Base-by-base conservation (phyloP, 2,113 vertebrate genomes). In the Butorides virescens region DNA sequence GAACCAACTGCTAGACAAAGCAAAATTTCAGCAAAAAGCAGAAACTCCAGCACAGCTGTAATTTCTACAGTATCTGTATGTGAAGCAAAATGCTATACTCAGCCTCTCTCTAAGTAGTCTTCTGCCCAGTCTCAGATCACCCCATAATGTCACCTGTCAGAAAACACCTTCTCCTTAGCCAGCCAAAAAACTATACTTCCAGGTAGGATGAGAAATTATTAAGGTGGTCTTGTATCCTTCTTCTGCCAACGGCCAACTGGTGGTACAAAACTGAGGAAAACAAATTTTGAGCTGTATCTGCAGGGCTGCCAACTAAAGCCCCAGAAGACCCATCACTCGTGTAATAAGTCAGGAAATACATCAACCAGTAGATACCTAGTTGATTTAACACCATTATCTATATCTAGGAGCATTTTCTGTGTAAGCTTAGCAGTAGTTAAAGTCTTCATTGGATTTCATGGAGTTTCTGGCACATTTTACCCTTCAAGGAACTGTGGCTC, bases 401-500 rank as follows among this genome's bases (percentile, higher is more conserved):
- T 6, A 37, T 15, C 36, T n/a, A 68, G 9, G 10, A 88, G 11
- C 15, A 15, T 72, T 78, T 89, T 82, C 44, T 71, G 50, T 4
- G 16, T 42, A 46, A 92, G 81, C 29, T 75, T 71, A 30, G 65
- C 37, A 70, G 19, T 16, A 89, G 47, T 30, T 37, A n/a, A 72
- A 14, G 13, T 15, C 32, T 65, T 67, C 42, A 44, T 0, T 23
- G 8, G 30, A 89, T 49, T 89, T 81, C 73, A 65, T 13, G 22
- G 23, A 68, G 39, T 14, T 84, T 75, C 52, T 68, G 46, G 11
- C 19, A 92, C 15, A 44, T 63, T 77, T 59, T 20, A 86, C 10
- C 12, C 42, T 52, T 77, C 11, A 27, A 0, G 0, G 20, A 93
- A 75, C 8, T 0, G 2, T 58, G 44, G 9, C 6, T 30, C 36